Conservation (phyloP, 2,113 vertebrate genomes). For the Mustelus asterias region DNA sequence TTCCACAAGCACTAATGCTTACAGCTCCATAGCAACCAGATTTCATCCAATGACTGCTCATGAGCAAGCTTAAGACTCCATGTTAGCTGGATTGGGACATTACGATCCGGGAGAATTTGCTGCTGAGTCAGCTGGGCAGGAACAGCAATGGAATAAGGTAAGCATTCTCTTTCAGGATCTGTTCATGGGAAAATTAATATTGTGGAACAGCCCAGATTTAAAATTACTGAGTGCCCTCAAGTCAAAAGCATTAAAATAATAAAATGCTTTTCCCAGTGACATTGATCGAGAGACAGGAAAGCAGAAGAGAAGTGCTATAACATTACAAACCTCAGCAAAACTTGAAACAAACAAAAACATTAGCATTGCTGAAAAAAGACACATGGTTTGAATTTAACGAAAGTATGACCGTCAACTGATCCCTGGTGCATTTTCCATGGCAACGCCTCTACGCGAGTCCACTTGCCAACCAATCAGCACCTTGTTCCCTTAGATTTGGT, state of each 20-base stretch:
- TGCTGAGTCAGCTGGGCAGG: not conserved
- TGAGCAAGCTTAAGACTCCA: not conserved
- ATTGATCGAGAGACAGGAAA: not conserved
- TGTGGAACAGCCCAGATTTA: not conserved
- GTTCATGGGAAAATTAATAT: not conserved
- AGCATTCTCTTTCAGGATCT: not conserved
- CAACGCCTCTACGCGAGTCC: too few species aligned
- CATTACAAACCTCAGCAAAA: not conserved
- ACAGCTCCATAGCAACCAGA: not conserved
- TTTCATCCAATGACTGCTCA: not conserved
- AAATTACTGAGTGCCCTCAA: not conserved
- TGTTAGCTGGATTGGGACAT: not conserved
- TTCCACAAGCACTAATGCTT: not conserved
- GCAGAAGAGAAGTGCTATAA: not conserved
- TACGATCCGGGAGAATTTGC: not conserved
- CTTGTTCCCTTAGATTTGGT: too few species aligned
- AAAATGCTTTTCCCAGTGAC: not conserved
- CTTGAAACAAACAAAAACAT: not conserved
- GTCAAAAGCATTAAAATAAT: not conserved
- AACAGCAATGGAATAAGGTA: not conserved
- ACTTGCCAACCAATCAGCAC: too few species aligned
- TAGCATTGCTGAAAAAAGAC: not conserved
- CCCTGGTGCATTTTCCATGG: too few species aligned
- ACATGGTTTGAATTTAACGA: too few species aligned
- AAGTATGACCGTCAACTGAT: too few species aligned